Percentiles rank a stretch among this genome's conserved stretches.
Evolutionary conservation across 2,888 invertebrate genomes (phyloP).

Genomic region (Aleiodes alternator): DNA sequence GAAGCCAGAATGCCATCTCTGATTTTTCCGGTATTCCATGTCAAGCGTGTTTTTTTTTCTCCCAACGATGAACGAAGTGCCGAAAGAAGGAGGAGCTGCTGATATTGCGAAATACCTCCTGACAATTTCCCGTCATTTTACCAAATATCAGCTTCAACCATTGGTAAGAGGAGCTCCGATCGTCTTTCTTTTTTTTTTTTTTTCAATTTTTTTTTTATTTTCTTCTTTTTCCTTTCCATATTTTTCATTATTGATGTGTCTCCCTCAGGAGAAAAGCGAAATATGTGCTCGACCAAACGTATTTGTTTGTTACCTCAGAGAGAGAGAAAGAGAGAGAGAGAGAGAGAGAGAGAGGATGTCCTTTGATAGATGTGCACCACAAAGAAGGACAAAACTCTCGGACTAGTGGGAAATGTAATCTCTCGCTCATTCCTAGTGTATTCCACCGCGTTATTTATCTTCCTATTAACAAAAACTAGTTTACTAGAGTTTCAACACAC

Average conservation of each 20-base stretch:
- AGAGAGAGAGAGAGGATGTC: neutral
- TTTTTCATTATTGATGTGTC: constrained; percentile 25
- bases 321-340: neutral
- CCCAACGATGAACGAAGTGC: neutral
- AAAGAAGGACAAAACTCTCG: constrained; percentile 34
- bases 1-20: constrained; percentile 24
- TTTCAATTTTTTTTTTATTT: neutral
- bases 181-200: constrained; percentile 19
- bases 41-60: constrained; percentile 13
- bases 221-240: neutral
- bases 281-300: constrained; percentile 17
- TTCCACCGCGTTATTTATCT: constrained; percentile 31
- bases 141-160: constrained; percentile 17
- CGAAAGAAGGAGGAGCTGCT: neutral
- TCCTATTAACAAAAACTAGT: constrained; percentile 23
- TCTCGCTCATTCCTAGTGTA: neutral
- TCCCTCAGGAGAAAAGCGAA: constrained; percentile 15
- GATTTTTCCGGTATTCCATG: constrained; percentile 24
- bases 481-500: constrained; percentile 7
- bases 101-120: constrained; percentile 39
- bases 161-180: constrained; percentile 16
- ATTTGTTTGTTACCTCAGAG: constrained; percentile 37
- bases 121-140: constrained; percentile 40
- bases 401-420: constrained; percentile 19
- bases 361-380: constrained; percentile 45